Conservation (phyloP, 2,888 invertebrate species). For the Ligdia adustata region DNA sequence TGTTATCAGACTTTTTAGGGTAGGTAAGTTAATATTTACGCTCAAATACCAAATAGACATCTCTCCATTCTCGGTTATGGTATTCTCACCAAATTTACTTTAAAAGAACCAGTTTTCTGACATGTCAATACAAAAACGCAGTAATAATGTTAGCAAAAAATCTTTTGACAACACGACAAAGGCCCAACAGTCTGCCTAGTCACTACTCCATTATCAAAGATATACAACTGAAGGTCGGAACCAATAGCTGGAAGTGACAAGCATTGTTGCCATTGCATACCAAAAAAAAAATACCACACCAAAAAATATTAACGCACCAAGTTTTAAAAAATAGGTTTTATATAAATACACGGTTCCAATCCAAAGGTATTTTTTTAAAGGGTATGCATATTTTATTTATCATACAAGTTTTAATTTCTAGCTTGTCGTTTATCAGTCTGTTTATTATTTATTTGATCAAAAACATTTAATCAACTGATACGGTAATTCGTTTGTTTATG, state of each 20-base stretch:
- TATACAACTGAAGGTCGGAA: conserved; percentile 29
- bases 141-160: conserved; percentile 28
- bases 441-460: too few relatives aligned
- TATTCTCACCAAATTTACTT: not conserved
- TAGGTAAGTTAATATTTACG: too few relatives aligned
- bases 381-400: too few relatives aligned
- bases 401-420: too few relatives aligned
- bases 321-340: too few relatives aligned
- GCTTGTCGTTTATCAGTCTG: too few relatives aligned
- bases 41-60: too few relatives aligned
- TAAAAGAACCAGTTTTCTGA: not conserved
- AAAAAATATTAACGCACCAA: conserved; percentile 7
- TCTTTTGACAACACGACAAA: conserved; percentile 28
- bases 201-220: conserved; percentile 32
- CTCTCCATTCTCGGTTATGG: too few relatives aligned
- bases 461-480: not conserved
- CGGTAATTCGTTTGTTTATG: conserved; percentile 25
- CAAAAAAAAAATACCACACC: conserved; percentile 3
- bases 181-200: conserved; percentile 27
- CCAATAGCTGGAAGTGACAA: conserved; percentile 20
- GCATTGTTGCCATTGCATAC: conserved; percentile 17
- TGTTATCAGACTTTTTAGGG: too few relatives aligned
- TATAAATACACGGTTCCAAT: too few relatives aligned
- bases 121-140: not conserved
- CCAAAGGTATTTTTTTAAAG: too few relatives aligned